Base-by-base conservation (phyloP, 2,888 invertebrate genomes). In the Pterostichus niger region DNA sequence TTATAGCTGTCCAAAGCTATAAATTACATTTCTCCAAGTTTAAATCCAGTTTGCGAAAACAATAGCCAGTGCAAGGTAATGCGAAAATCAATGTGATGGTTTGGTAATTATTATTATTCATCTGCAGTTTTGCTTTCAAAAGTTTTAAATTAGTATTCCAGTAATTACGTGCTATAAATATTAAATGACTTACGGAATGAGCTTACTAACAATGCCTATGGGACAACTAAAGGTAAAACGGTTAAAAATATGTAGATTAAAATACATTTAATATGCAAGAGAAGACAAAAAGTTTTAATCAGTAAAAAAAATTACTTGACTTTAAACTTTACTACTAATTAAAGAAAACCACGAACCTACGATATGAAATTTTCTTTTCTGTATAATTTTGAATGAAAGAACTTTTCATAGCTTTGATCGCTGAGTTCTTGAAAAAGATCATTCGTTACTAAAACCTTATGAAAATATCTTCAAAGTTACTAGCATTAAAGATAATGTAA, bases 201-300 rank as follows among this genome's bases (percentile, higher is more conserved):
- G 52, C 49, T 73, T 10, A 46, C 15, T 49, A 79, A 61, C 33
- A 64, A 46, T 79, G 44, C 79, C 79, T 79, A 24, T 10, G 79
- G 44, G 79, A 78, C n/a, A 64, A 31, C 6, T 46, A 33, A 61
- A 79, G 61, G 61, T 79, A 64, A 64, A 78, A 75, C 52, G 54
- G 75, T 49, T 54, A 79, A 79, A 64, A 64, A 64, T 49, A 79
- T 46, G 64, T 64, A 79, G 54, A 79, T 79, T 61, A 64, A 79
- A 79, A 79, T 64, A 17, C 64, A 44, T 79, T 79, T 79, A 79
- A 79, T 64, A 79, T 79, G 52, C 79, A 79, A 49, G 33, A 49
- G 61, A 61, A 54, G 75, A 49, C 61, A 64, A 64, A 64, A 79
- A 79, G 79, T 79, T 79, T 79, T 79, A 79, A 79, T 79, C 79